A percentile compares a stretch with the other conserved stretches of the same genome.
These are phyloP conservation scores for Eurois occulta DNA, from an alignment of 2,888 invertebrate genomes.

Conservation along the genomic window DNA sequence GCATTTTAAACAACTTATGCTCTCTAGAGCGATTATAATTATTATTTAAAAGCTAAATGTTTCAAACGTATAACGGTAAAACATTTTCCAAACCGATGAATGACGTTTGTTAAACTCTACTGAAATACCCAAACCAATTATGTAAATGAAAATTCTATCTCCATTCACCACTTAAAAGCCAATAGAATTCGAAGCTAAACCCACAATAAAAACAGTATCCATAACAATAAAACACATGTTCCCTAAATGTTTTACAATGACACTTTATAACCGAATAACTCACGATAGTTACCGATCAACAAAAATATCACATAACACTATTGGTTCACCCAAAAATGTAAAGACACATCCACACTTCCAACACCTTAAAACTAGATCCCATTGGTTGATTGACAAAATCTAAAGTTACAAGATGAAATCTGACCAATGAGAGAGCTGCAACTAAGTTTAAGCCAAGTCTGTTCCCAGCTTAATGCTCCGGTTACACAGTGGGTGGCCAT, in stretches of 20 bases:
- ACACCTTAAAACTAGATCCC: background rate
- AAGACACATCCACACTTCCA: constrained; percentile 2
- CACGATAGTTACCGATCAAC: constrained; percentile 49
- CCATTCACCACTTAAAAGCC: constrained; percentile 1
- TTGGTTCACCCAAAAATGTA: constrained; percentile 5
- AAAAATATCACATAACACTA: constrained; percentile 60
- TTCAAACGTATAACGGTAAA: background rate
- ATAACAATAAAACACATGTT: constrained; percentile 57
- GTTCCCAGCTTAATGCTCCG: constrained; percentile 24
- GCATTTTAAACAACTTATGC: too few relatives aligned
- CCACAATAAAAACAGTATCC: constrained; percentile 43
- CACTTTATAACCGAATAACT: constrained; percentile 55
- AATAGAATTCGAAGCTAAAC: constrained; percentile 22
- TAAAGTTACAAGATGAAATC: background rate
- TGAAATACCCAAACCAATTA: background rate
- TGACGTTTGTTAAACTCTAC: background rate
- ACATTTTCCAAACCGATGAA: background rate
- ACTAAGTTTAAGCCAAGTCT: constrained; percentile 9
- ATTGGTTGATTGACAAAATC: constrained; percentile 16
- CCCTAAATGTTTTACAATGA: constrained; percentile 46
- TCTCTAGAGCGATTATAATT: too few relatives aligned
- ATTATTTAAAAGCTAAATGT: too few relatives aligned
- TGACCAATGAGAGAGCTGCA: constrained; percentile 4
- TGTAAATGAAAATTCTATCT: background rate
- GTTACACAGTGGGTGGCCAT: constrained; percentile 72